A percentile compares a stretch with the other conserved stretches of the same genome.
phyloP scores from a whole-genome alignment of 1,140 invertebrate genomes.

The Cecropterus lyciades region DNA sequence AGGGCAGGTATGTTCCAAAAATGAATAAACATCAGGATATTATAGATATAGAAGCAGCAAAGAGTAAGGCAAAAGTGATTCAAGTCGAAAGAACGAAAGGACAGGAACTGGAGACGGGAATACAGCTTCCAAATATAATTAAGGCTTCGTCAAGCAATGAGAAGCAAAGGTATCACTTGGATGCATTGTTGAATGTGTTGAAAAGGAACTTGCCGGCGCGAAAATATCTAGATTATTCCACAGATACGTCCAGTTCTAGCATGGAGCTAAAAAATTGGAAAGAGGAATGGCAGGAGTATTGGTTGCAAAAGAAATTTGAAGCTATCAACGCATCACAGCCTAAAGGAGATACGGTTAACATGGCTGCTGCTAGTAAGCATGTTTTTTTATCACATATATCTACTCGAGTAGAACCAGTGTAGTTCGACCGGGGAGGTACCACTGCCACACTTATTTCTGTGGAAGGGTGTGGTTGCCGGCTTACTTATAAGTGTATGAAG shows the following conservation, averaged over 20 bases:
- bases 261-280: slow-evolving; percentile 59
- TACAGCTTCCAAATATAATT: slow-evolving; percentile 8
- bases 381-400: too few relatives aligned
- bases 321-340: slow-evolving; percentile 54
- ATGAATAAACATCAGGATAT: slow-evolving; percentile 19
- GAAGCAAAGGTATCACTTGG: slow-evolving; percentile 41
- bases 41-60: slow-evolving; percentile 36
- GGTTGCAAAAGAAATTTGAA: slow-evolving; percentile 67
- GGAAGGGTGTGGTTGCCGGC: too few relatives aligned
- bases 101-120: slow-evolving; percentile 28
- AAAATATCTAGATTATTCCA: background rate
- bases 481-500: too few relatives aligned
- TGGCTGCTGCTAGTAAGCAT: slow-evolving; percentile 68
- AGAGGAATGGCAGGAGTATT: slow-evolving; percentile 61
- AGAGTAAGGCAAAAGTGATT: slow-evolving; percentile 38
- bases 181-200: slow-evolving; percentile 45
- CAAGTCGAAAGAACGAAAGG: slow-evolving; percentile 32
- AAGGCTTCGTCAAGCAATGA: slow-evolving; percentile 18
- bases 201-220: slow-evolving; percentile 25
- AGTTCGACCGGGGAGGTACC: too few relatives aligned
- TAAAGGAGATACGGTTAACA: slow-evolving; percentile 64
- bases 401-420: too few relatives aligned
- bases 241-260: slow-evolving; percentile 49
- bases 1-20: background rate
- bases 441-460: too few relatives aligned